phyloP scores from a whole-genome alignment of 2,113 vertebrate species.

The Ciconia stormi region DNA sequence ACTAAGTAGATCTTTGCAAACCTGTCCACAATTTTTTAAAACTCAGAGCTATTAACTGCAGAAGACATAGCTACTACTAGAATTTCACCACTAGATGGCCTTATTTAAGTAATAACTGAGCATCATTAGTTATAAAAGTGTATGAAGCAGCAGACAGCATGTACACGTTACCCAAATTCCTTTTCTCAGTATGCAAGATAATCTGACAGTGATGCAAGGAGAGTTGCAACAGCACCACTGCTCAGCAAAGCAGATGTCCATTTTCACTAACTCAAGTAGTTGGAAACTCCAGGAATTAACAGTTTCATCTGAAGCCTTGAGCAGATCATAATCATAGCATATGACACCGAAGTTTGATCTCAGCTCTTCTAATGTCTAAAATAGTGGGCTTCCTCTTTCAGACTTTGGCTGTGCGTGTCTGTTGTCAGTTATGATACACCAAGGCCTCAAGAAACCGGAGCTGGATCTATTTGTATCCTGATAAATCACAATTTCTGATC shows the following conservation, averaged over 20 bases:
- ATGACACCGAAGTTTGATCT: background rate
- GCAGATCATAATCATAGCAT: background rate
- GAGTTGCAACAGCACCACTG: background rate
- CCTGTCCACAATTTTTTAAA: background rate
- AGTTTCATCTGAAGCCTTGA: background rate
- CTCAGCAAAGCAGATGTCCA: background rate
- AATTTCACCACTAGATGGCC: background rate
- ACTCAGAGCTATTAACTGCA: fast-evolving
- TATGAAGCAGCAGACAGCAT: too few species aligned
- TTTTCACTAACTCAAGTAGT: background rate
- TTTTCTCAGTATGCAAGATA: background rate
- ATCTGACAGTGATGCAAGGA: background rate
- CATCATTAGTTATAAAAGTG: fast-evolving
- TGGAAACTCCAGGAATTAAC: background rate
- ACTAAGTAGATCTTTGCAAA: background rate
- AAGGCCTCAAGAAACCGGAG: background rate
- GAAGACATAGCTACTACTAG: fast-evolving
- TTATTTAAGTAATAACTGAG: background rate
- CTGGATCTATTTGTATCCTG: background rate
- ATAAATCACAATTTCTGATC: background rate
- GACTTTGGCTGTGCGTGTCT: background rate
- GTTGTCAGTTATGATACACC: background rate
- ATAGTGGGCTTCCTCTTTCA: background rate
- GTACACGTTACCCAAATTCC: fast-evolving
- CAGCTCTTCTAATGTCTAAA: background rate